Conservation (phyloP, 2,888 invertebrate species). For the Aspidapion aeneum region DNA sequence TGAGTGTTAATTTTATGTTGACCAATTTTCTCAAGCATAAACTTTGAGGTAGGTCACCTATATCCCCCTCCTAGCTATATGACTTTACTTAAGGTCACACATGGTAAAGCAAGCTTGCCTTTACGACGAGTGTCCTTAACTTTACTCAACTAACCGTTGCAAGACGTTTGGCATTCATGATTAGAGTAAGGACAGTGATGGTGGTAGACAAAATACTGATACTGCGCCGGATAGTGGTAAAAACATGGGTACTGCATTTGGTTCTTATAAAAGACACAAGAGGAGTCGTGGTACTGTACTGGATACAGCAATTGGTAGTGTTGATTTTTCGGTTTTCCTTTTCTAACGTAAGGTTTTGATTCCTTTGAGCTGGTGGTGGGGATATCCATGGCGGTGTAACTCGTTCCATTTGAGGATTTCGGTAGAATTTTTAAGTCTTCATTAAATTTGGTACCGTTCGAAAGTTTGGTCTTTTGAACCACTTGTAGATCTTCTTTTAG, state of each 20-base stretch:
- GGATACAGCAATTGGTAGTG: background rate
- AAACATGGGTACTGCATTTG: background rate
- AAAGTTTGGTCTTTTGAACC: background rate
- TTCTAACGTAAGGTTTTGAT: background rate
- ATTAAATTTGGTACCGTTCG: background rate
- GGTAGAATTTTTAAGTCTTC: background rate
- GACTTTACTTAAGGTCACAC: no score
- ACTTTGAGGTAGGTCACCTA: no score
- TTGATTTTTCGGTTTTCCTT: background rate
- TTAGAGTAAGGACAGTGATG: slow-evolving; percentile 52
- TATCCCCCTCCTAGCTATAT: no score
- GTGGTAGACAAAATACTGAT: slow-evolving; percentile 45
- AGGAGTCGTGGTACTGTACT: background rate
- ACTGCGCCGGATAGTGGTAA: slow-evolving; percentile 36
- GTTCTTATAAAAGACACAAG: background rate
- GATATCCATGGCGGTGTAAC: background rate
- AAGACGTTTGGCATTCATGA: slow-evolving; percentile 22
- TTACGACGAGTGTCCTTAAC: no score
- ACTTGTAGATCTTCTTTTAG: background rate
- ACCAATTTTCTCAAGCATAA: no score
- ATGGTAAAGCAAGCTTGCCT: no score
- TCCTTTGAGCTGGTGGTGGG: background rate
- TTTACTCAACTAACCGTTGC: no score
- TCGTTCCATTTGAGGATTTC: background rate
- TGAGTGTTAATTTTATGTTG: no score